Conservation (phyloP, 1,140 invertebrate species). For the Hetaerina americana region DNA sequence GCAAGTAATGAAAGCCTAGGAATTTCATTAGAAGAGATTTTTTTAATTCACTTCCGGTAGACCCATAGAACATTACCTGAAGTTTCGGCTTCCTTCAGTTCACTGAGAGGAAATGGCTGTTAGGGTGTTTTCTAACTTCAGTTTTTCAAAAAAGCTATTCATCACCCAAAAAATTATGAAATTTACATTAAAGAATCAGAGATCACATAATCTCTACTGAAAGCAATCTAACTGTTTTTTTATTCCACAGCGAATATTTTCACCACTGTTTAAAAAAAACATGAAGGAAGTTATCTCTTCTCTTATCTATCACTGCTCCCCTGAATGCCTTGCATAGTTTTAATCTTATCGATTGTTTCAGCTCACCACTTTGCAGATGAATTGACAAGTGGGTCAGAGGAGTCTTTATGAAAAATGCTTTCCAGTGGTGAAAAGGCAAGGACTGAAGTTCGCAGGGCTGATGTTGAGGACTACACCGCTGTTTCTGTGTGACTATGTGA, state of each 20-base stretch:
- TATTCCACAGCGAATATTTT: not conserved
- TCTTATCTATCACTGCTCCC: not conserved
- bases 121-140: not conserved
- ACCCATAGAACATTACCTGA: not conserved
- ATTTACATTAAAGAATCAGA: not conserved
- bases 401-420: not conserved
- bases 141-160: not conserved
- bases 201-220: not conserved
- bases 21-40: not conserved
- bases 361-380: not conserved
- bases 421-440: not conserved
- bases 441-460: not conserved
- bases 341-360: not conserved
- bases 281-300: not conserved
- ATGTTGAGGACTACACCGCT: slow-evolving; percentile 53
- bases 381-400: not conserved
- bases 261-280: not conserved
- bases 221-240: not conserved
- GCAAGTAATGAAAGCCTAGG: not conserved
- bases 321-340: no score
- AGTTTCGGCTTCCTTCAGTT: not conserved
- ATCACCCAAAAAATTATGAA: not conserved
- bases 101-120: not conserved
- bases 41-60: not conserved
- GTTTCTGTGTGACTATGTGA: slow-evolving; percentile 88